Evolutionary conservation across 1,140 invertebrate species (phyloP).

Genomic region (Acyrthosiphon pisum): DNA sequence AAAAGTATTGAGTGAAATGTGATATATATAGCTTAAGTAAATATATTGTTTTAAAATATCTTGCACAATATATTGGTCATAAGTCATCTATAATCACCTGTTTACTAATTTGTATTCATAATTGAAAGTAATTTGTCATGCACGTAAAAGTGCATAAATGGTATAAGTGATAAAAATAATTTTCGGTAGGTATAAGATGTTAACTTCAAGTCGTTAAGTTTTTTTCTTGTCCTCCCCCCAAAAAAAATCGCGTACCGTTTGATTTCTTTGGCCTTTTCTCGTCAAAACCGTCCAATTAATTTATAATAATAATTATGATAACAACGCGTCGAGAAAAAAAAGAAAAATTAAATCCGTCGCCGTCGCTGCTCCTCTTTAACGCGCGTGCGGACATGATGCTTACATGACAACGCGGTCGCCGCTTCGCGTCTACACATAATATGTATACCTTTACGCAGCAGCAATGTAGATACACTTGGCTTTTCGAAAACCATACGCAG

Average conservation of each 20-base stretch:
- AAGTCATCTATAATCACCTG: no score
- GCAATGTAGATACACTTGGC: background rate
- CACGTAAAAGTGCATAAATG: background rate
- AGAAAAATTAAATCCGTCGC: background rate
- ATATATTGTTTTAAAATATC: no score
- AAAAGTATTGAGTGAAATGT: no score
- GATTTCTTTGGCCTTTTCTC: background rate
- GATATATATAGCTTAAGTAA: no score
- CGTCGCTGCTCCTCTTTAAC: background rate
- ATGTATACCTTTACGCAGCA: no score
- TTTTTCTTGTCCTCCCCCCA: background rate
- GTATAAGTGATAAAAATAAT: background rate
- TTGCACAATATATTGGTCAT: no score
- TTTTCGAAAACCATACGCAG: background rate
- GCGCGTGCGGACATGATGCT: background rate
- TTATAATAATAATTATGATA: background rate
- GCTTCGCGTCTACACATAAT: no score
- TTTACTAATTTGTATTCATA: background rate
- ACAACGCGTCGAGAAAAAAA: background rate
- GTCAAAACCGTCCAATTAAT: background rate
- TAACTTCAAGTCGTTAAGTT: background rate
- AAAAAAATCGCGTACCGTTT: background rate
- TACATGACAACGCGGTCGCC: background rate
- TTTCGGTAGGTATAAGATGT: background rate
- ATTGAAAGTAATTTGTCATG: background rate